These are phyloP conservation scores for Anaspis maculata DNA, from an alignment of 2,888 invertebrate genomes.

Conservation along the genomic window DNA sequence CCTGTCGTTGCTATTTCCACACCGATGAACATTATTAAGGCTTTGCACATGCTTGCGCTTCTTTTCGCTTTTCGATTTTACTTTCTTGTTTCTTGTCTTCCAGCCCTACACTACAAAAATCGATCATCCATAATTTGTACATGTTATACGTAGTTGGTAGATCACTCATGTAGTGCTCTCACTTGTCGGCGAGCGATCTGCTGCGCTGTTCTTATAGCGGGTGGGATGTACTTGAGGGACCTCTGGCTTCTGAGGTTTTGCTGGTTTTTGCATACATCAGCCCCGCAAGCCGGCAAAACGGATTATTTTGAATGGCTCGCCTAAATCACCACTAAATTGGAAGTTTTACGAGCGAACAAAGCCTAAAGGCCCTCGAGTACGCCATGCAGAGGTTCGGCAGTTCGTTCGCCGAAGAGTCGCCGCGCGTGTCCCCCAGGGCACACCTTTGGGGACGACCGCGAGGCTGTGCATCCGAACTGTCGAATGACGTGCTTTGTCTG, in stretches of 20 bases:
- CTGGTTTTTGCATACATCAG: too few relatives aligned
- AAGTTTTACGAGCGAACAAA: not conserved
- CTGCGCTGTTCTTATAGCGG: not conserved
- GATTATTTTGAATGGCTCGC: too few relatives aligned
- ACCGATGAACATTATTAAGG: too few relatives aligned
- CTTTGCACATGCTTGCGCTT: constrained; percentile 36
- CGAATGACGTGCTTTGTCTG: constrained; percentile 44
- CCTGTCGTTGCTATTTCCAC: too few relatives aligned
- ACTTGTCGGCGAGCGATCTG: constrained; percentile 5
- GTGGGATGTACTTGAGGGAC: not conserved
- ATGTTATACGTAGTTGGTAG: constrained; percentile 10
- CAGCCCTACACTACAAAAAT: constrained; percentile 6
- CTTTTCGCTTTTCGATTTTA: constrained; percentile 14
- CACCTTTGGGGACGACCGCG: too few relatives aligned
- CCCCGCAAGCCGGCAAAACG: too few relatives aligned
- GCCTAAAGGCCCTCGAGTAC: too few relatives aligned
- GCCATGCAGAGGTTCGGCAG: too few relatives aligned
- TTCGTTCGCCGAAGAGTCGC: too few relatives aligned
- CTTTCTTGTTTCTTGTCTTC: constrained; percentile 13
- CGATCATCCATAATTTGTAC: constrained; percentile 9
- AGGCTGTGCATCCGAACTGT: constrained; percentile 29
- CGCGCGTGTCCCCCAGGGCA: too few relatives aligned
- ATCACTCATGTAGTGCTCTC: constrained; percentile 5
- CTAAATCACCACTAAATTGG: too few relatives aligned
- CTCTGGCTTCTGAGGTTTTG: too few relatives aligned